phyloP scores from a whole-genome alignment of 2,113 vertebrate genomes.

The Neopipo cinnamomea region DNA sequence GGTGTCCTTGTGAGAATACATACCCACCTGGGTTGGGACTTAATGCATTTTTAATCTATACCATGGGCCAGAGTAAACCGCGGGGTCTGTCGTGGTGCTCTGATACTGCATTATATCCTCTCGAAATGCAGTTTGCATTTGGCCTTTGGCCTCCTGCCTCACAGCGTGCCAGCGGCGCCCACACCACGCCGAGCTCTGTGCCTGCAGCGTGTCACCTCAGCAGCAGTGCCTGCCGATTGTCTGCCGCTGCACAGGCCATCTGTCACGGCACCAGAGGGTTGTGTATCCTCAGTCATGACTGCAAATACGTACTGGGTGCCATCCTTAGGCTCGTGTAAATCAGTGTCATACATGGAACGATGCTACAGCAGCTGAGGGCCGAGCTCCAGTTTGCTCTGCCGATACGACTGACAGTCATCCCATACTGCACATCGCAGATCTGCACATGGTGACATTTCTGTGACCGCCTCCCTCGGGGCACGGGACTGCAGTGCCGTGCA shows the following conservation, averaged over 20 bases:
- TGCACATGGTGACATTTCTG: neutral
- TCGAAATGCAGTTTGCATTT: neutral
- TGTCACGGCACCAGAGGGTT: neutral
- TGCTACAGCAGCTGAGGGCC: neutral
- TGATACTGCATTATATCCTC: neutral
- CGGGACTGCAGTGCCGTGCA: neutral
- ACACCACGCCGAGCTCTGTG: fast-evolving
- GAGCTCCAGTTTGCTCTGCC: neutral
- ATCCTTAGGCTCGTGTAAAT: neutral
- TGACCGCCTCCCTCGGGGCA: fast-evolving
- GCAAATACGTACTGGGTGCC: neutral
- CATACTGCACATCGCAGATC: neutral
- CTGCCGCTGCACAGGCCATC: neutral
- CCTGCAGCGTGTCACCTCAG: neutral
- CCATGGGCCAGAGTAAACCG: neutral
- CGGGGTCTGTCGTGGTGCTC: neutral
- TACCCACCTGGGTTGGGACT: neutral
- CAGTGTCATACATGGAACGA: neutral
- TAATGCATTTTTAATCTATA: constrained; percentile 6
- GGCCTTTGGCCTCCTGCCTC: constrained; percentile 12
- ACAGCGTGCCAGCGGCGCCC: neutral
- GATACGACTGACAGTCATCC: neutral
- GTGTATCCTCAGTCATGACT: neutral
- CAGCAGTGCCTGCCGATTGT: neutral
- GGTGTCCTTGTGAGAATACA: neutral